Conservation (phyloP, 1,140 invertebrate species). For the Gonatopus flavifemur region DNA sequence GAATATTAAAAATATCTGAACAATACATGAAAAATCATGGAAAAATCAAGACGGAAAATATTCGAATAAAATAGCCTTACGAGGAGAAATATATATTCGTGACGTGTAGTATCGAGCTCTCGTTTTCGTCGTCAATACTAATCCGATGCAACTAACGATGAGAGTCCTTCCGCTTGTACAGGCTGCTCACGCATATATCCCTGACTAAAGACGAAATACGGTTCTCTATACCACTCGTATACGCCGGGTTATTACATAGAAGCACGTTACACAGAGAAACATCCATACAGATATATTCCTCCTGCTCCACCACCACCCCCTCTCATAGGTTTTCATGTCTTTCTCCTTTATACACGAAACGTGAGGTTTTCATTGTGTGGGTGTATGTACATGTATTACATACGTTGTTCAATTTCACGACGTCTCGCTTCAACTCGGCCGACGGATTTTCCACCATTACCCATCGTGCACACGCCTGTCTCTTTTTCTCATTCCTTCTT, state of each 20-base stretch:
- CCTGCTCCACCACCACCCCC: neutral
- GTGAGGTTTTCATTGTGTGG: constrained; percentile 17
- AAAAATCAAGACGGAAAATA: no score
- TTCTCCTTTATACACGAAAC: constrained; percentile 19
- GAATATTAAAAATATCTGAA: no score
- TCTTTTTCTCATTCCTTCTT: constrained; percentile 1
- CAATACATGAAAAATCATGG: no score
- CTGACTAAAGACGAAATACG: constrained; percentile 3
- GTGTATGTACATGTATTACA: constrained; percentile 39
- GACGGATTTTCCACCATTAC: constrained; percentile 53
- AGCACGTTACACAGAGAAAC: neutral
- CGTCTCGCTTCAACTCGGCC: constrained; percentile 53
- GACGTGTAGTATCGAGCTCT: no score
- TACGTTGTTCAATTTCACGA: constrained; percentile 55
- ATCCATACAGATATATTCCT: neutral
- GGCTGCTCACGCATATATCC: neutral
- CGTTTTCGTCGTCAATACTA: neutral
- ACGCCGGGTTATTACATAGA: neutral
- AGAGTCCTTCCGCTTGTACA: neutral
- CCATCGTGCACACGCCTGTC: constrained; percentile 25
- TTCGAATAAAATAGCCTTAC: no score
- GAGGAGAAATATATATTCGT: no score
- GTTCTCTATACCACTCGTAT: no score
- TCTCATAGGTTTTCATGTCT: neutral
- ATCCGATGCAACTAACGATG: neutral